Evolutionary conservation across 2,113 vertebrate species (phyloP).

Genomic region (Tiliqua scincoides): DNA sequence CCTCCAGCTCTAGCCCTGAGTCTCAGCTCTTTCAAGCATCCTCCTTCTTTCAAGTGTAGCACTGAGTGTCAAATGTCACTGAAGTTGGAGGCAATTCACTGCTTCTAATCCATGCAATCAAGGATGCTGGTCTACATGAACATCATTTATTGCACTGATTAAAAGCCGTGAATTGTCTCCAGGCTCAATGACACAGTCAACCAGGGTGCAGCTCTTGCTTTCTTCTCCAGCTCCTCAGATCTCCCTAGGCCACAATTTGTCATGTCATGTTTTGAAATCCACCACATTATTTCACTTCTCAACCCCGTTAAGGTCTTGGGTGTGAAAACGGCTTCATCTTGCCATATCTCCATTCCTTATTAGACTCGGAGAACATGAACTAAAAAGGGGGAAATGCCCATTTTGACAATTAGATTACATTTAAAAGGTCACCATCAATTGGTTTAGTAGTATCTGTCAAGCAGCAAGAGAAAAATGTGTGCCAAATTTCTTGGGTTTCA

Average conservation of each 20-base stretch:
- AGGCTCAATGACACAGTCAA: neutral
- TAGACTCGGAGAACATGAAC: conserved; percentile 35
- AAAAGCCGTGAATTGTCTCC: neutral
- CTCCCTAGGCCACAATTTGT: neutral
- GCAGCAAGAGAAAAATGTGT: conserved; percentile 26
- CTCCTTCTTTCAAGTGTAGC: neutral
- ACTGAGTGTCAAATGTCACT: no score
- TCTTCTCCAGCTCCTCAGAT: neutral
- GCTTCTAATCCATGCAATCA: no score
- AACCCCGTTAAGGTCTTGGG: conserved; percentile 30
- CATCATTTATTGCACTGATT: neutral
- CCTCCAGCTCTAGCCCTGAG: no score
- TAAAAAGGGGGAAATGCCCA: conserved; percentile 16
- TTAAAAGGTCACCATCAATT: conserved; percentile 43
- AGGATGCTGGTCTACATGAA: no score
- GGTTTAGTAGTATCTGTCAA: conserved; percentile 43
- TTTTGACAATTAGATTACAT: conserved; percentile 46
- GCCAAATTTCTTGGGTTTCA: conserved; percentile 42
- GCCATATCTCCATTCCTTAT: conserved; percentile 26
- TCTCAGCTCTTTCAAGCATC: neutral
- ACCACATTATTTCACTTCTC: neutral
- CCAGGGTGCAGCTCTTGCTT: no score
- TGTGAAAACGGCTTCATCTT: conserved; percentile 46
- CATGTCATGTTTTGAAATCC: neutral
- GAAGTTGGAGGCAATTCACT: no score